These are phyloP conservation scores for Loxodonta africana DNA, from an alignment of 2,113 vertebrate species.

Conservation along the genomic window DNA sequence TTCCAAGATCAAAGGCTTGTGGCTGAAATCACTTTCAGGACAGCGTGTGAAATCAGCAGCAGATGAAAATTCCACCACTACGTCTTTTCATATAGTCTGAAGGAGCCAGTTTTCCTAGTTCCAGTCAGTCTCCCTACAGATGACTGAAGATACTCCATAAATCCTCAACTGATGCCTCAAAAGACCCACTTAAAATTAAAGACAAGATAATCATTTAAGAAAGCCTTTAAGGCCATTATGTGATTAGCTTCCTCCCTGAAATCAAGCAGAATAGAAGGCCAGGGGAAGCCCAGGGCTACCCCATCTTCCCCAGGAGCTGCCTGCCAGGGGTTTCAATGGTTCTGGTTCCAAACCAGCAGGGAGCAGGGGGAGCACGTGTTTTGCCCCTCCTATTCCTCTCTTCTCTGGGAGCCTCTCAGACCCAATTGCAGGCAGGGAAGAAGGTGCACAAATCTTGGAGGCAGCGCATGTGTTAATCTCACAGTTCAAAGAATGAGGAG, in stretches of 20 bases:
- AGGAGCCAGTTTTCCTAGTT: not conserved
- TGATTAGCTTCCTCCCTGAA: not conserved
- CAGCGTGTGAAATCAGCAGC: constrained; percentile 20
- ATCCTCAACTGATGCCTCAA: constrained; percentile 41
- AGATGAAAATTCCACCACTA: constrained; percentile 16
- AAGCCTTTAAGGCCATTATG: not conserved
- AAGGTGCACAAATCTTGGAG: not conserved
- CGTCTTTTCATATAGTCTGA: not conserved
- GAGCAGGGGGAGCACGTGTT: not conserved
- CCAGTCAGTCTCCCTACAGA: not conserved
- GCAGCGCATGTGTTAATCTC: not conserved
- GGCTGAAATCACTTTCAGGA: constrained; percentile 61
- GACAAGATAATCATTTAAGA: constrained; percentile 49
- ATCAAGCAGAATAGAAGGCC: not conserved
- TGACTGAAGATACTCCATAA: not conserved
- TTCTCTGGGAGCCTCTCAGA: not conserved
- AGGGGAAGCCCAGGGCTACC: not conserved
- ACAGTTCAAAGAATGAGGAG: not conserved
- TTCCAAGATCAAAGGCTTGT: constrained; percentile 72
- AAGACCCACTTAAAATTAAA: constrained; percentile 50
- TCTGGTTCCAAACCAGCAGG: not conserved
- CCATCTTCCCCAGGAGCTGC: not conserved
- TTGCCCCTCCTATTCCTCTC: not conserved
- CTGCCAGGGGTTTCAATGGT: not conserved
- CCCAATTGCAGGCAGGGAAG: not conserved